phyloP scores from a whole-genome alignment of 2,888 invertebrate genomes.

The Meta bourneti region DNA sequence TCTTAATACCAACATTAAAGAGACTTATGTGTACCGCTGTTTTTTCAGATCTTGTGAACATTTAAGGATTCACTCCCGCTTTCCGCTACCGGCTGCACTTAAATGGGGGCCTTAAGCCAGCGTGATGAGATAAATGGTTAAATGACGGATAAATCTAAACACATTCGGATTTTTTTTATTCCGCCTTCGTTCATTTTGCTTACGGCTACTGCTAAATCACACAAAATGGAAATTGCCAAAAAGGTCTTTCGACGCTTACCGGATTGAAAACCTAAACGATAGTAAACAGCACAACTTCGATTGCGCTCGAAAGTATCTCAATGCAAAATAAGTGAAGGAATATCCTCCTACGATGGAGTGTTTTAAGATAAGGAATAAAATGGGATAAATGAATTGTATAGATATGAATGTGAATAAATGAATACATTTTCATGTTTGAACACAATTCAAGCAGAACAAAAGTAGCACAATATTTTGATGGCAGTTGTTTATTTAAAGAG shows the following conservation, averaged over 20 bases:
- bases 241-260: background rate
- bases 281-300: too few relatives aligned
- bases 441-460: too few relatives aligned
- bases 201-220: constrained; percentile 6
- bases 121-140: constrained; percentile 44
- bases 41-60: constrained; percentile 44
- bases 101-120: constrained; percentile 38
- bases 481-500: too few relatives aligned
- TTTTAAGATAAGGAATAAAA: too few relatives aligned
- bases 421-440: too few relatives aligned
- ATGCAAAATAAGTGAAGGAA: too few relatives aligned
- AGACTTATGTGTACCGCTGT: constrained; percentile 46
- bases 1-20: constrained; percentile 59
- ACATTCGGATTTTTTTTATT: constrained; percentile 1
- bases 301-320: too few relatives aligned
- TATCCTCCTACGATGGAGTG: too few relatives aligned
- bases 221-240: background rate
- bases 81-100: constrained; percentile 30
- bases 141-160: constrained; percentile 46
- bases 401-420: too few relatives aligned
- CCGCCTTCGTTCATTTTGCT: background rate
- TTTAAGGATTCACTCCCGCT: constrained; percentile 16
- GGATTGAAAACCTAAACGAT: background rate
- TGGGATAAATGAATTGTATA: too few relatives aligned
- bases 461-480: too few relatives aligned